These are phyloP conservation scores for Onychomys leucogaster DNA, from an alignment of 2,797 vertebrate species.

Conservation along the genomic window DNA sequence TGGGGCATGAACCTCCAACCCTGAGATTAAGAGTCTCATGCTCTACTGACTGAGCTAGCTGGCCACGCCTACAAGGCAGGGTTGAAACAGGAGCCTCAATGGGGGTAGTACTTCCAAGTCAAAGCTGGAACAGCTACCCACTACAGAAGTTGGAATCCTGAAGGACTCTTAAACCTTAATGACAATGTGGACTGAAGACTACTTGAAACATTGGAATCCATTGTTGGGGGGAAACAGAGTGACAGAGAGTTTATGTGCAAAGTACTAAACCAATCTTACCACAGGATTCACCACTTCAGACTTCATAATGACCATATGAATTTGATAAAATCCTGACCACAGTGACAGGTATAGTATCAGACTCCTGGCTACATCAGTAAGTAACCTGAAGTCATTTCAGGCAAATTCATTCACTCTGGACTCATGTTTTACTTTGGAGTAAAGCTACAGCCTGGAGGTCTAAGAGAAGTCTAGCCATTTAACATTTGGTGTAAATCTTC, in stretches of 20 bases:
- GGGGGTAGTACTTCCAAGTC: too few species aligned
- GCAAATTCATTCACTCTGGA: background rate
- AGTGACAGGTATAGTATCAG: background rate
- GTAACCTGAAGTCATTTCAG: background rate
- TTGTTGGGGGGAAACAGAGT: background rate
- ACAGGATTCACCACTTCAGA: background rate
- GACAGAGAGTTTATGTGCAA: background rate
- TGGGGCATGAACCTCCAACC: too few species aligned
- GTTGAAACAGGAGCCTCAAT: too few species aligned
- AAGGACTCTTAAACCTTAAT: background rate
- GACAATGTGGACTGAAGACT: background rate
- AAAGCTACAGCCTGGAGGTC: background rate
- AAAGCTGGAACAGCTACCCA: too few species aligned
- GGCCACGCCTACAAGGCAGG: too few species aligned
- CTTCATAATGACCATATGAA: background rate
- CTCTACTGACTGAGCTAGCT: too few species aligned
- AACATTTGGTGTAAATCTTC: background rate
- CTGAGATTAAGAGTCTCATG: too few species aligned
- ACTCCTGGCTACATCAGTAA: background rate
- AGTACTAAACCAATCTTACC: background rate
- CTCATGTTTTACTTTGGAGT: background rate
- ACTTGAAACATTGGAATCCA: background rate
- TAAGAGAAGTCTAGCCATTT: background rate
- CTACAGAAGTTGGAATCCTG: background rate
- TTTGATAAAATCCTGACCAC: background rate